phyloP scores from a whole-genome alignment of 2,113 vertebrate species.

The Nibea coibor region DNA sequence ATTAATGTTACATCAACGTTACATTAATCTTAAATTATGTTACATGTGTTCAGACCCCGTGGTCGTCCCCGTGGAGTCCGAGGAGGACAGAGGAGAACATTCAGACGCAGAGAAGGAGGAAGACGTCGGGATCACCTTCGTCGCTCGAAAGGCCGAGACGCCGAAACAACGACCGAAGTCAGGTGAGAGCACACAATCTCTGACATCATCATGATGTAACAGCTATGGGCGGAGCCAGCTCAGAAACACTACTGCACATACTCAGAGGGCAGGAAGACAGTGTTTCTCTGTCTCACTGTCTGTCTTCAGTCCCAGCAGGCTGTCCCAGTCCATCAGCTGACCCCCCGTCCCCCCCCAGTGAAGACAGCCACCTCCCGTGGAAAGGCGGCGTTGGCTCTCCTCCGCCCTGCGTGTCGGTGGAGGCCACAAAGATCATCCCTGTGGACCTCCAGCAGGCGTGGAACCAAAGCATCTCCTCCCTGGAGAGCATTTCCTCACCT shows the following conservation, averaged over 20 bases:
- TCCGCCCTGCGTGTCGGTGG: conserved; percentile 91
- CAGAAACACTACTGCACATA: too few relatives aligned
- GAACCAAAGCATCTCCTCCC: conserved; percentile 97
- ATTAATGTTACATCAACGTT: too few relatives aligned
- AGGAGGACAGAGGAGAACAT: conserved; percentile 86
- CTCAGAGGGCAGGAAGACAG: too few relatives aligned
- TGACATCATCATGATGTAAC: too few relatives aligned
- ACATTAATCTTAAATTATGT: too few relatives aligned
- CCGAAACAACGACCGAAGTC: conserved; percentile 86
- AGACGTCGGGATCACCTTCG: conserved; percentile 92
- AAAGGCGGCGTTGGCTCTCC: conserved; percentile 88
- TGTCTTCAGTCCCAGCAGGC: conserved; percentile 66
- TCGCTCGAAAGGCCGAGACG: conserved; percentile 89
- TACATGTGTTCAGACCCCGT: conserved; percentile 80
- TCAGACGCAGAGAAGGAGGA: conserved; percentile 90
- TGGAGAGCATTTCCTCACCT: conserved; percentile 94
- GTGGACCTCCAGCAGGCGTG: conserved; percentile 94
- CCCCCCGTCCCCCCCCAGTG: conserved; percentile 85
- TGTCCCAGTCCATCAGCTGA: conserved; percentile 79
- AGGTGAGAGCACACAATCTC: conserved; percentile 77
- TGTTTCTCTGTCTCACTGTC: background rate
- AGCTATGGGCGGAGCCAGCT: too few relatives aligned
- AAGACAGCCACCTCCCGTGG: conserved; percentile 92
- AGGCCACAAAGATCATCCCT: conserved; percentile 96
- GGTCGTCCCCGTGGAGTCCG: conserved; percentile 85